These are phyloP conservation scores for Lycopodina hypogea DNA, from an alignment of 37 sponge, comb jelly and placozoan species.

Conservation along the genomic window DNA sequence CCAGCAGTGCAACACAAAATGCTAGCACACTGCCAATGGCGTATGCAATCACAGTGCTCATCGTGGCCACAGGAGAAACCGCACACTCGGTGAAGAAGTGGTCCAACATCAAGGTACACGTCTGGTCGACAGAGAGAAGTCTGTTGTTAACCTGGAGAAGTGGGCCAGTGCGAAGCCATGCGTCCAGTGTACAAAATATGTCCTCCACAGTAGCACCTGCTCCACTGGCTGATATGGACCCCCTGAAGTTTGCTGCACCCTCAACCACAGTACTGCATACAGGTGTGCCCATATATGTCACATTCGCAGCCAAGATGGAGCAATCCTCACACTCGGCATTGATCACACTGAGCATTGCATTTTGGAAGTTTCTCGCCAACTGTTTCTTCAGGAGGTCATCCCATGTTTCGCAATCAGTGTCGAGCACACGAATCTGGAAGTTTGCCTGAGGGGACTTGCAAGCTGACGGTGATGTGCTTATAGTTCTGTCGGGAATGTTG, in stretches of 20 bases:
- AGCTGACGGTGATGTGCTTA: neutral
- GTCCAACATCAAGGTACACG: neutral
- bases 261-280: conserved; percentile 12
- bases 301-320: neutral
- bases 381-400: neutral
- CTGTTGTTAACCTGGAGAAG: conserved; percentile 1
- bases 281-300: neutral
- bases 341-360: conserved; percentile 1
- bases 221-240: neutral
- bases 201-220: conserved; percentile 5
- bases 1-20: no score
- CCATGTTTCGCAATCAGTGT: conserved; percentile 8
- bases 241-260: conserved; percentile 13
- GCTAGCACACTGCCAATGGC: no score
- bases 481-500: neutral
- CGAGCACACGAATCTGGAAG: conserved; percentile 19
- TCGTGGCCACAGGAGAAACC: no score
- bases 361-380: conserved; percentile 1
- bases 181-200: conserved; percentile 10
- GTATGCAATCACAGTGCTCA: no score
- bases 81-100: neutral
- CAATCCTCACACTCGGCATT: conserved; percentile 9
- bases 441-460: neutral
- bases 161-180: conserved; percentile 12
- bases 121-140: neutral